Evolutionary conservation across 2,888 invertebrate species (phyloP).

Genomic region (Tenthredo mesomela): DNA sequence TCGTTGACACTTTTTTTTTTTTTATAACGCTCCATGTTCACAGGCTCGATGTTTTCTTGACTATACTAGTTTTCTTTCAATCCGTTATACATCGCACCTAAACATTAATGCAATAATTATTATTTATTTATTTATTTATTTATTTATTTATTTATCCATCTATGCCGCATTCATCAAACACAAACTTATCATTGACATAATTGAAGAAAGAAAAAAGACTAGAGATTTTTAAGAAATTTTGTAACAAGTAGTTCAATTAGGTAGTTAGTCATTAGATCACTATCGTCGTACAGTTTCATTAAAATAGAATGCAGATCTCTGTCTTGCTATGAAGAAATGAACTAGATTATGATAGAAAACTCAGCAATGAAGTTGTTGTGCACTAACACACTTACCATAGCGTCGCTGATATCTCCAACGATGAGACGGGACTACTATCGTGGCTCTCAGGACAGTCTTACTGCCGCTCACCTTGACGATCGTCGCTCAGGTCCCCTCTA

Average conservation of each 20-base stretch:
- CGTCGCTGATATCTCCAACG: slow-evolving; percentile 81
- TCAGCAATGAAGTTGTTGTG: slow-evolving; percentile 55
- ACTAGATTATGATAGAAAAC: slow-evolving; percentile 38
- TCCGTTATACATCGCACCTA: not conserved
- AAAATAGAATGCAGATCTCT: not conserved
- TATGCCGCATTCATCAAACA: not conserved
- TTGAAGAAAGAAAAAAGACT: not conserved
- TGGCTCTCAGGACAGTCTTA: slow-evolving; percentile 94
- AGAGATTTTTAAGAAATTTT: slow-evolving; percentile 1
- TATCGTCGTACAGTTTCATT: not conserved
- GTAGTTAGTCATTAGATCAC: not conserved
- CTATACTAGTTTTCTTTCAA: slow-evolving; percentile 33
- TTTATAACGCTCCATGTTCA: slow-evolving; percentile 17
- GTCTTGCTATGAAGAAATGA: not conserved
- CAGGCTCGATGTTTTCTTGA: slow-evolving; percentile 37
- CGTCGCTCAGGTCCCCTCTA: slow-evolving; percentile 82
- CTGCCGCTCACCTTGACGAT: slow-evolving; percentile 81
- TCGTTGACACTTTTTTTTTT: not conserved
- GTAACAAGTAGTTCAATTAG: not conserved
- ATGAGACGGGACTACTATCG: slow-evolving; percentile 95
- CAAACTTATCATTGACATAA: not conserved
- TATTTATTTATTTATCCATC: not conserved
- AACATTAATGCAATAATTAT: not conserved
- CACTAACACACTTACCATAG: slow-evolving; percentile 75
- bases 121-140: not conserved